Evolutionary conservation across 2,888 invertebrate genomes (phyloP).

Genomic region (Tillus elongatus): DNA sequence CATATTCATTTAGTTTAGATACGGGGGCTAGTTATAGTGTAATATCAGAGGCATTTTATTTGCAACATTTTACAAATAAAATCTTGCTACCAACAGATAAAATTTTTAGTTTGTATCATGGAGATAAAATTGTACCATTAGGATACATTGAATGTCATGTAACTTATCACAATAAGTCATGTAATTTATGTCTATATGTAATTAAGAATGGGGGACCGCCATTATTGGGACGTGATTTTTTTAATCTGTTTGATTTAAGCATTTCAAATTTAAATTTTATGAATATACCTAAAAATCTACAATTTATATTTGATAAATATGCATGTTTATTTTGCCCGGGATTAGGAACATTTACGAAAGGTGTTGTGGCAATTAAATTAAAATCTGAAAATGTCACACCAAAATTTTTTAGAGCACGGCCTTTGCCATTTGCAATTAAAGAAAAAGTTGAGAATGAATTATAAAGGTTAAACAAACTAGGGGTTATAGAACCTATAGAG

Average conservation of each 20-base stretch:
- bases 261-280: neutral
- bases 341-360: neutral
- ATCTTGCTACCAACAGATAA: neutral
- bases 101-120: neutral
- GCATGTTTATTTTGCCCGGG: neutral
- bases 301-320: neutral
- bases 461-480: conserved; percentile 20
- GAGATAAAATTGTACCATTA: neutral
- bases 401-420: conserved; percentile 21
- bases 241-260: neutral
- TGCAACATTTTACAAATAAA: neutral
- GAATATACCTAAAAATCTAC: neutral
- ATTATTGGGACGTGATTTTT: conserved; percentile 5
- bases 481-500: conserved; percentile 22
- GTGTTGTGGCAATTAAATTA: neutral
- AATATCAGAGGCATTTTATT: neutral
- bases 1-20: neutral
- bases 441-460: conserved; percentile 20
- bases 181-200: neutral
- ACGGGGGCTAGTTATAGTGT: conserved; percentile 5
- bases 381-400: conserved; percentile 8
- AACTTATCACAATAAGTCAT: neutral
- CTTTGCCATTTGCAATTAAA: conserved; percentile 25
- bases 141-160: conserved; percentile 3
- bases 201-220: conserved; percentile 5